Conservation (phyloP, 2,888 invertebrate species). For the Andrena dorsata region DNA sequence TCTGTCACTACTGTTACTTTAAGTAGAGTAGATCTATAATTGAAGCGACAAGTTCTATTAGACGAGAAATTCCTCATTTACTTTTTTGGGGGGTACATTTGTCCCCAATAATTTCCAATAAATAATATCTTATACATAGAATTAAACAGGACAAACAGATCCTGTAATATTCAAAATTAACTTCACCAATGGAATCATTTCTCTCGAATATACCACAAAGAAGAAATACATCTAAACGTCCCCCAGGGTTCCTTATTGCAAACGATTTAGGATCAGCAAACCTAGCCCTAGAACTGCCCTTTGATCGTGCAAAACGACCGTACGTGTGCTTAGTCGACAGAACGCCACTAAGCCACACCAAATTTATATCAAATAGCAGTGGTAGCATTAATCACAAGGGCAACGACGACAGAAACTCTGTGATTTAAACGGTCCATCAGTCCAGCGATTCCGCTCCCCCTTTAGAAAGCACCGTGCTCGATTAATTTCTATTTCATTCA, state of each 20-base stretch:
- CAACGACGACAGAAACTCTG: conserved; percentile 15
- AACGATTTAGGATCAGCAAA: conserved; percentile 31
- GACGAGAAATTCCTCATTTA: no score
- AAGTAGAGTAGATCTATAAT: no score
- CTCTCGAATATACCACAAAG: neutral
- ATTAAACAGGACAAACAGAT: no score
- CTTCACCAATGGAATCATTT: neutral
- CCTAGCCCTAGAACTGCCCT: conserved; percentile 42
- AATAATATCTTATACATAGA: no score
- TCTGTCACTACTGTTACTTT: no score
- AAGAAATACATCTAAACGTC: conserved; percentile 23
- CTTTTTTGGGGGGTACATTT: no score
- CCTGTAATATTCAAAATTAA: no score
- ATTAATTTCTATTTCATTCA: conserved; percentile 28
- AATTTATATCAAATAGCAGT: conserved; percentile 69
- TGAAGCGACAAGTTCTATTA: no score
- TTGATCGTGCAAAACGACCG: conserved; percentile 39
- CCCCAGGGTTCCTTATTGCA: neutral
- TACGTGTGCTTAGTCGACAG: conserved; percentile 28
- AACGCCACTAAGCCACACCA: conserved; percentile 43
- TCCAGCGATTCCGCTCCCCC: neutral
- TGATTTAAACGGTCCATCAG: conserved; percentile 29
- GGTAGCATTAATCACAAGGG: conserved; percentile 51
- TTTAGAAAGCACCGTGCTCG: neutral
- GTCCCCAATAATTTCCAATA: no score